Evolutionary conservation across 2,113 vertebrate genomes (phyloP).

Genomic region (Corythornis madagascariensis): DNA sequence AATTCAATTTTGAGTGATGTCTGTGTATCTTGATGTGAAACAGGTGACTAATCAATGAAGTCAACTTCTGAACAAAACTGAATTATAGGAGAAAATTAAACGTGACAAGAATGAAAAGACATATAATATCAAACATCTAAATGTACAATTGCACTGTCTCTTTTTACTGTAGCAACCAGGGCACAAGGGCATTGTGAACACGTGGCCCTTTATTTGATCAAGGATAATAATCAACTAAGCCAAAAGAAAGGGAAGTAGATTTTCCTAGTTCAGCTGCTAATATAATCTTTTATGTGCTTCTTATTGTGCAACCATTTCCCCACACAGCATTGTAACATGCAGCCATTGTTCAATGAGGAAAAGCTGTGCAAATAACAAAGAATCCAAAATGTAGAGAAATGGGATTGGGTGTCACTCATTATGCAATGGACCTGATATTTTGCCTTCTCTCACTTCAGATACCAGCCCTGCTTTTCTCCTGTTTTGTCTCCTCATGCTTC

Average conservation of each 20-base stretch:
- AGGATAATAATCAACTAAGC: constrained; percentile 85
- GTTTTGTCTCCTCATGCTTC: background rate
- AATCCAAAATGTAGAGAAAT: background rate
- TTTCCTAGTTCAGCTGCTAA: constrained; percentile 73
- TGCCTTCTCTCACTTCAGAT: background rate
- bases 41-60: background rate
- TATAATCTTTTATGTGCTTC: constrained; percentile 68
- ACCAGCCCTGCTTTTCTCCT: background rate
- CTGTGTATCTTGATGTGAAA: background rate
- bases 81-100: background rate
- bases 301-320: constrained; percentile 61
- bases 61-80: background rate
- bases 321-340: background rate
- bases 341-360: constrained; percentile 22
- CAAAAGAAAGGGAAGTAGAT: constrained; percentile 72
- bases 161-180: constrained; percentile 75
- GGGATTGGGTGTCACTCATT: background rate
- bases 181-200: constrained; percentile 79
- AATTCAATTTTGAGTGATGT: background rate
- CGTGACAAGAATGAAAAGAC: background rate
- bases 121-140: constrained; percentile 41
- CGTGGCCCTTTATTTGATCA: constrained; percentile 84
- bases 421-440: background rate
- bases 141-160: constrained; percentile 48
- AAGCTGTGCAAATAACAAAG: background rate